Conservation (phyloP, 1,140 invertebrate species). For the Sarcophaga peregrina region DNA sequence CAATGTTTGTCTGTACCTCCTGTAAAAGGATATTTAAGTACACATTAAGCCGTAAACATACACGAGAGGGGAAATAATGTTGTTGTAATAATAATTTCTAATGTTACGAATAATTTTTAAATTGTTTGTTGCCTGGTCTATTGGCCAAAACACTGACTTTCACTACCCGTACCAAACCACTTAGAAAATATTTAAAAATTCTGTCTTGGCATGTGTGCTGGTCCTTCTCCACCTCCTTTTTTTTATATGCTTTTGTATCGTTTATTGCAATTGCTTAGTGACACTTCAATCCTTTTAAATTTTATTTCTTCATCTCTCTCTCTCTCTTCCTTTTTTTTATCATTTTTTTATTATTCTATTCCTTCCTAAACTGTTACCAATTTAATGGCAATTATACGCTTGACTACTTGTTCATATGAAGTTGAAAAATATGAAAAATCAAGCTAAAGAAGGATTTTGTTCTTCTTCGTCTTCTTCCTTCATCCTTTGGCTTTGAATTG, state of each 20-base stretch:
- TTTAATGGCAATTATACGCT: constrained; percentile 40
- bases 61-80: no score
- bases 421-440: background rate
- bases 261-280: constrained; percentile 21
- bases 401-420: constrained; percentile 22
- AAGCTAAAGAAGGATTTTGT: background rate
- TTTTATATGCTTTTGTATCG: background rate
- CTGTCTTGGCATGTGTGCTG: no score
- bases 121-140: no score
- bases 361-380: background rate
- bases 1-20: no score
- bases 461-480: background rate
- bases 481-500: background rate
- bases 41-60: no score
- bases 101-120: no score
- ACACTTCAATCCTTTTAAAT: no score
- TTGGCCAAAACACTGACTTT: no score
- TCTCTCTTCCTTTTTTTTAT: background rate
- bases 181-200: background rate
- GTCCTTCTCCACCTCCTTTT: background rate
- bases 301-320: no score
- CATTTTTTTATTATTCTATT: background rate
- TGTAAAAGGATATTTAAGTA: no score
- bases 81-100: background rate
- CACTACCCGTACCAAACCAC: background rate